Percentiles rank a stretch among this genome's conserved stretches.
phyloP scores from a whole-genome alignment of 2,797 vertebrate genomes.

The Tragelaphus oryx region DNA sequence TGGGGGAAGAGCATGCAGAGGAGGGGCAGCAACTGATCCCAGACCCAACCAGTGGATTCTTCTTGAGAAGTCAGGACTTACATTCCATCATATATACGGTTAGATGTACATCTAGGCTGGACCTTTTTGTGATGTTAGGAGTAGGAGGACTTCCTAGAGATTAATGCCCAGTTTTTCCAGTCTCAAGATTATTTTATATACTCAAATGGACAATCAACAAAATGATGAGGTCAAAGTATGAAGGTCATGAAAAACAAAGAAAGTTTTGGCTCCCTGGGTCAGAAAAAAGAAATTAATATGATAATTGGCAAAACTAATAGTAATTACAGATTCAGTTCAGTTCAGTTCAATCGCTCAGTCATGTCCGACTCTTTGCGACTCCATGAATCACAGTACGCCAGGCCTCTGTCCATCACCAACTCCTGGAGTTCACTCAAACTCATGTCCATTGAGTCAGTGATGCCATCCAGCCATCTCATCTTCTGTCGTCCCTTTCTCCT shows the following conservation, averaged over 20 bases:
- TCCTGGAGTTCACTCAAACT: rapidly evolving
- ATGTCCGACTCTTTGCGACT: too few relatives aligned
- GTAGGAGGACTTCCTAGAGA: background rate
- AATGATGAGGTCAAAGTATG: background rate
- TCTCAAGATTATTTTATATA: background rate
- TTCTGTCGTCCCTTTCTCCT: too few relatives aligned
- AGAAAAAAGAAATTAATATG: background rate
- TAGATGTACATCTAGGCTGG: background rate
- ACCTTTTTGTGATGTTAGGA: background rate
- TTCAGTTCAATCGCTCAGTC: too few relatives aligned
- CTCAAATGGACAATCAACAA: background rate
- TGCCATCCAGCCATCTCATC: too few relatives aligned
- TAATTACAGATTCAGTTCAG: background rate
- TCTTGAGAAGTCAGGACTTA: background rate
- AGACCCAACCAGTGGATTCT: background rate
- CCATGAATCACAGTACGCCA: rapidly evolving
- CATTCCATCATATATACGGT: background rate
- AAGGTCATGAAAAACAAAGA: background rate
- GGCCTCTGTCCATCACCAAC: too few relatives aligned
- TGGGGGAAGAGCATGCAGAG: background rate
- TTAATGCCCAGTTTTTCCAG: background rate
- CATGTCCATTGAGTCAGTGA: rapidly evolving
- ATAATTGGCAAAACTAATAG: background rate
- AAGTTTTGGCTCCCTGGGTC: background rate
- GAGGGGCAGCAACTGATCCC: background rate